Percentiles rank a stretch among this genome's conserved stretches.
These are phyloP conservation scores for Ptychadena robeensis DNA, from an alignment of 2,797 vertebrate species.

Conservation along the genomic window DNA sequence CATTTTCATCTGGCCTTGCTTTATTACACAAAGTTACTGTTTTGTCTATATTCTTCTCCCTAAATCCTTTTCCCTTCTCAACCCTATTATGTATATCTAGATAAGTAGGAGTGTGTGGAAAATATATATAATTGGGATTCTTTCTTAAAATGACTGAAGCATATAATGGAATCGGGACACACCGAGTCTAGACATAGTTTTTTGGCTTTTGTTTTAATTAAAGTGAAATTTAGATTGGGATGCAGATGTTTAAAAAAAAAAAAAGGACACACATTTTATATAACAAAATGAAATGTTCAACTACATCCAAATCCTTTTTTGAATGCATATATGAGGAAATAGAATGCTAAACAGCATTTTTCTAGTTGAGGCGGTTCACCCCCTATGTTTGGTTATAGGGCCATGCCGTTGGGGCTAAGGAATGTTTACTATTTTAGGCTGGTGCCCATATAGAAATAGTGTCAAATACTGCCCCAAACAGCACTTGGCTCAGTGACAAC, in stretches of 20 bases:
- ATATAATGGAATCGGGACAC: not conserved
- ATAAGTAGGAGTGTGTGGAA: constrained; percentile 9
- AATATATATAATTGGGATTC: not conserved
- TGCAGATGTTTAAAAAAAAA: not conserved
- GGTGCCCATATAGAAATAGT: too few species aligned
- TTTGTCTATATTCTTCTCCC: constrained; percentile 18
- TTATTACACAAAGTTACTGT: constrained; percentile 12
- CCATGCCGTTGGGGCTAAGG: too few species aligned
- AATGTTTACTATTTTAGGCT: too few species aligned
- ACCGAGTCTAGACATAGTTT: not conserved
- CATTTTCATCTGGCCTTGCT: constrained; percentile 19
- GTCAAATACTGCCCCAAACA: too few species aligned
- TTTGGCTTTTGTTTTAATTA: not conserved
- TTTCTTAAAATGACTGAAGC: not conserved
- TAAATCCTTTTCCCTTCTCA: not conserved
- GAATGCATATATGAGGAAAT: too few species aligned
- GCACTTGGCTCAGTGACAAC: too few species aligned
- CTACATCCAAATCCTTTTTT: too few species aligned
- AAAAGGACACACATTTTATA: not conserved
- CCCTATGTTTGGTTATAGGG: too few species aligned
- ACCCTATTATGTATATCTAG: not conserved
- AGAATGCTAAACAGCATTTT: too few species aligned
- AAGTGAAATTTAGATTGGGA: too few species aligned
- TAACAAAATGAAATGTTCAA: too few species aligned
- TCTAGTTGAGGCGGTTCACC: too few species aligned